These are phyloP conservation scores for Ptilonorhynchus violaceus DNA, from an alignment of 2,113 vertebrate genomes.

Conservation along the genomic window DNA sequence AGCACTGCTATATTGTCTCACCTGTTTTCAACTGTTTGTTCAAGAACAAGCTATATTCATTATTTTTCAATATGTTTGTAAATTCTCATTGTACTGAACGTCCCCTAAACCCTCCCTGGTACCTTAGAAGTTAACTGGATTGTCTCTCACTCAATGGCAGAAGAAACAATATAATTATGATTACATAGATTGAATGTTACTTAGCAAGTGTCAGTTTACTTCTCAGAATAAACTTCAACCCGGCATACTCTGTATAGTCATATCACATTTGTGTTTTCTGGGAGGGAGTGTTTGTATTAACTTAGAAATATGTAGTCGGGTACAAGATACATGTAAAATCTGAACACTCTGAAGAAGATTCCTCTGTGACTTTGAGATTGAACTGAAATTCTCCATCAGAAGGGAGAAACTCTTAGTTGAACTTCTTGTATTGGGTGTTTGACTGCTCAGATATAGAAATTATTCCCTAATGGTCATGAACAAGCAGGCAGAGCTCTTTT, in stretches of 20 bases:
- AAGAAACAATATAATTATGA: neutral
- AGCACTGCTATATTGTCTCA: neutral
- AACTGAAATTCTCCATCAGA: neutral
- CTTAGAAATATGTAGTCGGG: neutral
- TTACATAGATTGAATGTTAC: neutral
- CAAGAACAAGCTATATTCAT: neutral
- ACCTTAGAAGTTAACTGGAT: neutral
- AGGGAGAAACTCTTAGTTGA: neutral
- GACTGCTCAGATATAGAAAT: neutral
- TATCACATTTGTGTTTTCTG: neutral
- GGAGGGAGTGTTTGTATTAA: neutral
- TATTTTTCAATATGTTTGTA: neutral
- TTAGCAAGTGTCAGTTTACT: neutral
- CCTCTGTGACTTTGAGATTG: neutral
- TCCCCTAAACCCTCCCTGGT: neutral
- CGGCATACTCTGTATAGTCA: neutral
- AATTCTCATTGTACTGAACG: neutral
- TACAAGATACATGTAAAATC: neutral
- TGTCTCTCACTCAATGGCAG: neutral
- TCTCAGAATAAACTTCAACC: neutral
- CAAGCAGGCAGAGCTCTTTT: neutral
- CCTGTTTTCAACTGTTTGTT: neutral
- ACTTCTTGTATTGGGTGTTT: neutral
- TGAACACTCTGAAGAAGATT: neutral
- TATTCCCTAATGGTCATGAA: neutral